Evolutionary conservation across 1,140 invertebrate species (phyloP), one percentile per base, ranked within the genome.

Genomic region (Hyphantria cunea): DNA sequence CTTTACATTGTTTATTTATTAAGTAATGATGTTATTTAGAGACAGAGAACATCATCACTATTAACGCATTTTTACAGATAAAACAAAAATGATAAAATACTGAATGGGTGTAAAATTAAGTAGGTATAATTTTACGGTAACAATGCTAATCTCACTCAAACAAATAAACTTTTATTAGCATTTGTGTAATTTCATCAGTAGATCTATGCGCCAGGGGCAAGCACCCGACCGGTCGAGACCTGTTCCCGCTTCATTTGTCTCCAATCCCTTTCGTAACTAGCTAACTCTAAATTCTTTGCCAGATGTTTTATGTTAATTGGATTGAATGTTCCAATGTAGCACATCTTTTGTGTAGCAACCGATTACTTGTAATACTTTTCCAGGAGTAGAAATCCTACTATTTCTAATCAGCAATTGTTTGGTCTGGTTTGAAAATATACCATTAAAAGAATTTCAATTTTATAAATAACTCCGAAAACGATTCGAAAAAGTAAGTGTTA

Each of bases 101-200:
- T 39, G 49, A 44, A 67, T 75, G 53, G 70, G 60, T 66, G 60
- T 72, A 47, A 74, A 80, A 79, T 77, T 78, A 85, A 86, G 76
- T 71, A 78, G 72, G 72, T 76, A 70, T 73, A 79, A 85, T 82
- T 83, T 77, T 64, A 71, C 67, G 76, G 64, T 53, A 71, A 79
- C 67, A 66, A 80, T 68, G 78, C 78, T 86, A 81, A 84, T 86
- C 78, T 81, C 64, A 51, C 66, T 51, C 41, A 65, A 74, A 76
- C 68, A 79, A 70, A 65, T 69, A 70, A 67, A 73, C 72, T 83
- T 86, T 84, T 80, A 84, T 86, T 86, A 86, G 74, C 82, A 84
- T 86, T 86, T 80, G 75, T 78, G 80, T 84, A 86, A 83, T 82
- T 84, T 83, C 78, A 84, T 84, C 79, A 74, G 73, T 53, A 60